phyloP scores from a whole-genome alignment of 2,113 vertebrate species.

The Anolis sagrei region DNA sequence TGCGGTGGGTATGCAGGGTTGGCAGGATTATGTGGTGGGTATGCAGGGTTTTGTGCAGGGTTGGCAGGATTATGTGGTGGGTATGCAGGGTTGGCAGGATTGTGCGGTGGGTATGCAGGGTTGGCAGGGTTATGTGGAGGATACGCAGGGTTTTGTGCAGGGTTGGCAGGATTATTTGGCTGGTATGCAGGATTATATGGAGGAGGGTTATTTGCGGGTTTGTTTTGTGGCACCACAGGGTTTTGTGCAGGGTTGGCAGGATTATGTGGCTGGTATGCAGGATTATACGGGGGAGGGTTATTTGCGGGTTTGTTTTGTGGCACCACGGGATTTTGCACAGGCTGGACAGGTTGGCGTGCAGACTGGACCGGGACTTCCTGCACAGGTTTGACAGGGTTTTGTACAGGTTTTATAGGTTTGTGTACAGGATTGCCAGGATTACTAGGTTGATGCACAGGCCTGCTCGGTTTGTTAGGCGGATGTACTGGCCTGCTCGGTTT shows the following conservation, averaged over 20 bases:
- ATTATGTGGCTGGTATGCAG: neutral
- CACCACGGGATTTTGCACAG: neutral
- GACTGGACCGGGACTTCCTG: neutral
- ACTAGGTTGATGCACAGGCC: neutral
- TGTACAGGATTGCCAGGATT: neutral
- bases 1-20: neutral
- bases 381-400: neutral
- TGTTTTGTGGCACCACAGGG: too few species aligned
- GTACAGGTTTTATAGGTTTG: neutral
- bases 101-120: neutral
- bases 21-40: neutral
- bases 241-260: neutral
- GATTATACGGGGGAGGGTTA: neutral
- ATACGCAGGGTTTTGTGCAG: neutral
- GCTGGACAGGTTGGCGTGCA: neutral
- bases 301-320: neutral
- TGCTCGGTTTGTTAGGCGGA: neutral
- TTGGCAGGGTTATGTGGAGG: neutral
- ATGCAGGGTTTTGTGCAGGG: neutral
- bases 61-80: neutral
- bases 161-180: neutral
- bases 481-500: neutral
- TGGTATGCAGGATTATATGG: neutral
- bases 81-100: neutral
- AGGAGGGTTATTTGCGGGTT: neutral